Conservation (phyloP, 1,140 invertebrate species). For the Protaetia brevitarsis region DNA sequence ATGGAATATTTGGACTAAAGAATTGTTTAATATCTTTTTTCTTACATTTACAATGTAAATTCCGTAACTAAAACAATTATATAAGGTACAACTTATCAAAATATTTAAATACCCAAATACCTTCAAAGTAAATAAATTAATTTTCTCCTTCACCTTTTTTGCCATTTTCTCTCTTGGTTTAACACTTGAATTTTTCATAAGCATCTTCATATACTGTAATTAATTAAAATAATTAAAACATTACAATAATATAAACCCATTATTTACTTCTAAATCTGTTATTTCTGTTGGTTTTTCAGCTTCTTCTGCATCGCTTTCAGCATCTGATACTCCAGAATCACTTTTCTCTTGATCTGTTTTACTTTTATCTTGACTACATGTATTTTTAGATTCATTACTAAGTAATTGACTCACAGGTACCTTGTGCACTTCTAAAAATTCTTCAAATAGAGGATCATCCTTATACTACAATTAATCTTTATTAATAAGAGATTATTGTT, state of each 20-base stretch:
- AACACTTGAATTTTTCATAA: constrained; percentile 50
- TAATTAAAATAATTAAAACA: constrained; percentile 20
- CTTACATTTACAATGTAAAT: constrained; percentile 67
- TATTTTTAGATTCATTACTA: constrained; percentile 37
- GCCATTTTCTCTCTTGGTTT: constrained; percentile 39
- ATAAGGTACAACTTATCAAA: not conserved
- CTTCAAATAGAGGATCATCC: constrained; percentile 84
- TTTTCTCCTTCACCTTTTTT: constrained; percentile 45
- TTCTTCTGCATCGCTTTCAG: constrained; percentile 2
- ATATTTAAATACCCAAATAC: constrained; percentile 34
- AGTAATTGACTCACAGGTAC: constrained; percentile 46
- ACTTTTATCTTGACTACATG: constrained; percentile 42
- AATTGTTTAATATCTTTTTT: constrained; percentile 83
- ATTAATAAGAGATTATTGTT: constrained; percentile 19
- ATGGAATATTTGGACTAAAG: constrained; percentile 74
- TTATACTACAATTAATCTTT: constrained; percentile 59
- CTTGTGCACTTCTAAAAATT: constrained; percentile 79
- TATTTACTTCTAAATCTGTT: constrained; percentile 17
- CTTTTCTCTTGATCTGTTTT: constrained; percentile 34
- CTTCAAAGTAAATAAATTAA: constrained; percentile 60
- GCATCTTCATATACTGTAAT: constrained; percentile 60
- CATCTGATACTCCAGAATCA: constrained; percentile 25
- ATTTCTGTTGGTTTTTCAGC: not conserved
- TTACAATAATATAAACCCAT: not conserved
- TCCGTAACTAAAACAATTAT: constrained; percentile 48